Evolutionary conservation across 2,797 vertebrate species (phyloP), one percentile per base, ranked within the genome.

Genomic region (Chanos chanos): DNA sequence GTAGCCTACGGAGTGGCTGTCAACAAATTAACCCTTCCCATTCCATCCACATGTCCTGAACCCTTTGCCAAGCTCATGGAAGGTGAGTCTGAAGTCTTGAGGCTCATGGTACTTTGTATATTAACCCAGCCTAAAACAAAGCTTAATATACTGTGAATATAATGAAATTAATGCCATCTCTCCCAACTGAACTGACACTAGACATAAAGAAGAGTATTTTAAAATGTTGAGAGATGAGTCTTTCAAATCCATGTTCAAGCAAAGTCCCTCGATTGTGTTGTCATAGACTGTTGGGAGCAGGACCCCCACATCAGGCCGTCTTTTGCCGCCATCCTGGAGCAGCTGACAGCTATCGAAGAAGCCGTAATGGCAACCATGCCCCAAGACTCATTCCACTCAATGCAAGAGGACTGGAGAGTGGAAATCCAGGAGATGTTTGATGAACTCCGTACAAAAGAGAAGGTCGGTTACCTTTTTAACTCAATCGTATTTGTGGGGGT

Each of bases 391-490:
- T 97, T 98, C 70, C 94, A 98, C 81, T 97, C 94, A 73, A 96
- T 98, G 96, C 96, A 98, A 90, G 95, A 98, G 31, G 93, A 98
- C 85, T 98, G 96, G 96, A 95, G 94, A 15, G 80, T 96, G 80
- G 96, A 98, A 84, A 97, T 98, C 77, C 94, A 97, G 76, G 93
- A 96, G 66, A 98, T 98, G 94, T 98, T 98, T 60, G 91, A 94
- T 60, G 96, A 98, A 77, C 74, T 97, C 66, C 91, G 94, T 75
- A 97, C 94, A 72, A 98, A 95, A 86, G 96, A 98, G 84, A 97
- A 98, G 87, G 95, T 97, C 59, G 76, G 77, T 16, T 21, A 6
- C 49, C 15, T 4, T n/a, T 16, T 37, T n/a, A 10, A 1, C 13
- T 36, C 1, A 53, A 31, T 45, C 18, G 4, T 22, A 22, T 39